These are phyloP conservation scores for Hymenochirus boettgeri DNA, from an alignment of 2,113 vertebrate species.

Conservation along the genomic window DNA sequence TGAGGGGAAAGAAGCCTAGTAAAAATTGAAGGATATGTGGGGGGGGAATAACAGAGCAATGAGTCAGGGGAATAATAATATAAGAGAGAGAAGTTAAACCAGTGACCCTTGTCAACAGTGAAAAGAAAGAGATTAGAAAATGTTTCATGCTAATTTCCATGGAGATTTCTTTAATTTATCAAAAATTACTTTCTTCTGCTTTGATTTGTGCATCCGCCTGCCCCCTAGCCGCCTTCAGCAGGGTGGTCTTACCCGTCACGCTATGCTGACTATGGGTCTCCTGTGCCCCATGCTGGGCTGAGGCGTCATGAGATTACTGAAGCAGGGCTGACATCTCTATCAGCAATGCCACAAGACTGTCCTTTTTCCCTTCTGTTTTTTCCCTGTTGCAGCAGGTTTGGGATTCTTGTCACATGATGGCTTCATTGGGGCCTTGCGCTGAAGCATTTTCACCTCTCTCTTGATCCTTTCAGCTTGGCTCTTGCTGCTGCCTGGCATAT, in stretches of 20 bases:
- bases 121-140: constrained; percentile 96
- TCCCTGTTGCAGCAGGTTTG: constrained; percentile 56
- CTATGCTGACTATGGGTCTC: constrained; percentile 71
- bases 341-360: constrained; percentile 73
- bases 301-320: constrained; percentile 83
- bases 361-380: constrained; percentile 48
- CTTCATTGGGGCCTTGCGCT: constrained; percentile 73
- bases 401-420: constrained; percentile 92
- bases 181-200: constrained; percentile 86
- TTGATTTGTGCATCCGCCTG: constrained; percentile 81
- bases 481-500: constrained; percentile 87
- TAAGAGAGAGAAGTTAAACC: constrained; percentile 79
- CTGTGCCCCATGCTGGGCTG: constrained; percentile 76
- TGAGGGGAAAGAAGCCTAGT: constrained; percentile 48
- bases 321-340: constrained; percentile 91
- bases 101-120: constrained; percentile 90
- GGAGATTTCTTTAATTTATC: constrained; percentile 98
- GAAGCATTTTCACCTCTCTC: constrained; percentile 56
- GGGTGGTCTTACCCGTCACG: constrained; percentile 88
- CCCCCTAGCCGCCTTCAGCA: constrained; percentile 72
- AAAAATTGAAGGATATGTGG: constrained; percentile 59
- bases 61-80: constrained; percentile 72
- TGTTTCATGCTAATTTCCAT: constrained; percentile 99
- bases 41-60: constrained; percentile 65
- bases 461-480: constrained; percentile 78